Percentiles rank a stretch among this genome's conserved stretches.
phyloP scores from a whole-genome alignment of 2,797 vertebrate genomes.

The Myripristis murdjan region DNA sequence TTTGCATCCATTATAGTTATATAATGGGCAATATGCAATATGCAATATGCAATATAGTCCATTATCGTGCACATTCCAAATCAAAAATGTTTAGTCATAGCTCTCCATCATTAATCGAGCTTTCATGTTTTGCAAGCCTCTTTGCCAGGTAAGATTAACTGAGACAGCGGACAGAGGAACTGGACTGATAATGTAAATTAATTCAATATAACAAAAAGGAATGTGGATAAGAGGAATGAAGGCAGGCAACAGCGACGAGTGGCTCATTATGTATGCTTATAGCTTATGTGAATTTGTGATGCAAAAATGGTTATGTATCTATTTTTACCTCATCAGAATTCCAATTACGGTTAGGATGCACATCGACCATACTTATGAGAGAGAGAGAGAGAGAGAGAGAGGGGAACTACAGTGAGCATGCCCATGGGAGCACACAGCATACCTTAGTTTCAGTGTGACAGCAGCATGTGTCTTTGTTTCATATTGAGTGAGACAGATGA shows the following conservation, averaged over 20 bases:
- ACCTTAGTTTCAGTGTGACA: not conserved
- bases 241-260: not conserved
- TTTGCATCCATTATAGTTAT: too few species aligned
- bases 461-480: not conserved
- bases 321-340: too few species aligned
- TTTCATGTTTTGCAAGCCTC: constrained; percentile 1
- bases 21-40: too few species aligned
- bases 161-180: too few species aligned
- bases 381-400: not conserved
- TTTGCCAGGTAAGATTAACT: not conserved
- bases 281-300: not conserved
- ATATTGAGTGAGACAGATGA: constrained; percentile 2
- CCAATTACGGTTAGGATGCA: too few species aligned
- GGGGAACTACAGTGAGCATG: not conserved
- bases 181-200: constrained; percentile 1
- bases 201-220: not conserved
- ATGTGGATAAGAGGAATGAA: not conserved
- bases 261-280: not conserved
- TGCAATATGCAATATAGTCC: too few species aligned
- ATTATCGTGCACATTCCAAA: not conserved
- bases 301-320: too few species aligned
- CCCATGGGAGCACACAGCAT: not conserved
- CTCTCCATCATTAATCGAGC: not conserved
- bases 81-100: constrained; percentile 1
- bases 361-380: too few species aligned